Base-by-base conservation (phyloP, 2,113 vertebrate genomes). In the Crocuta crocuta region DNA sequence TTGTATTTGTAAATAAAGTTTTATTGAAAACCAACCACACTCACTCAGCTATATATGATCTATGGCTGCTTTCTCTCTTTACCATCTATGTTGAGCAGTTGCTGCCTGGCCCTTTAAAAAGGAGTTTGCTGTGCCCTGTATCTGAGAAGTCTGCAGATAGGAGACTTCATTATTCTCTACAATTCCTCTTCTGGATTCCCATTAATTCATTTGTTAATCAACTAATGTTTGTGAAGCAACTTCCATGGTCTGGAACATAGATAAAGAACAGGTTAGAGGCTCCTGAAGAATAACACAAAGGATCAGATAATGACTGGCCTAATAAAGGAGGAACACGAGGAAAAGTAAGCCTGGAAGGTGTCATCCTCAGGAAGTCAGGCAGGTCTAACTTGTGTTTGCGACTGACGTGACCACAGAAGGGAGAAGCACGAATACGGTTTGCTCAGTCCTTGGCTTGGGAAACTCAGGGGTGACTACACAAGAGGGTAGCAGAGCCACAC, bases 1-100 rank as follows among this genome's bases (percentile, higher is more conserved):
- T 12, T 63, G 8, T 65, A 45, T 76, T 85, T 94, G 19, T 68
- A 94, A 95, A 95, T 82, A 85, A 93, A 96, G 55, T 39, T 97
- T 94, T 94, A 96, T 55, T 96, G 50, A 48, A 91, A 97, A 65
- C 48, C 23, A 53, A 10, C 4, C 65, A 79, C 31, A 45, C 1
- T 50, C 39, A 39, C 28, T 86, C 35, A 9, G 31, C 87, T 74
- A n/a, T 16, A 2, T 2, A 24, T 1, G 31, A 7, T 39, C 45
- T 63, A 4, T 11, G 68, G 31, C 35, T 95, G 35, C 33, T 90
- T 83, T 96, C 35, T 48, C 50, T 39, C 31, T 68, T 11, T 0
- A 26, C 21, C 33, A 78, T 21, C 24, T 8, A 63, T 94, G n/a
- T 2, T 71, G 7, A 73, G 39, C 19, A 39, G 73, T 73, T 92